phyloP scores from a whole-genome alignment of 2,888 invertebrate species.

The Chironomus riparius region DNA sequence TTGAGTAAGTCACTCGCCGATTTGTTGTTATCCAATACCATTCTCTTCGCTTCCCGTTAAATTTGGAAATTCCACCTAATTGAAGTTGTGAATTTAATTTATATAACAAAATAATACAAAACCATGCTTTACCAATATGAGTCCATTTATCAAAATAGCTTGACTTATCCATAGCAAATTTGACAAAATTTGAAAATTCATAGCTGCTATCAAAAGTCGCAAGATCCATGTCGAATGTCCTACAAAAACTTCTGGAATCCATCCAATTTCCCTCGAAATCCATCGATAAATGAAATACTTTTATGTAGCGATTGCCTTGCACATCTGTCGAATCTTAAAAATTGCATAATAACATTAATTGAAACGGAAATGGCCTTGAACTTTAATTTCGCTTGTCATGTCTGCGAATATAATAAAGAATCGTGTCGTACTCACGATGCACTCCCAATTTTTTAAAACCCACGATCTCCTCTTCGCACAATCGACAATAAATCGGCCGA shows the following conservation, averaged over 20 bases:
- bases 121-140: neutral
- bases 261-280: slow-evolving; percentile 20
- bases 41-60: neutral
- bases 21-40: slow-evolving; percentile 21
- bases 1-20: neutral
- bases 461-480: slow-evolving; percentile 19
- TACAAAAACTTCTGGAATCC: slow-evolving; percentile 13
- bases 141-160: slow-evolving; percentile 17
- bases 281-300: slow-evolving; percentile 19
- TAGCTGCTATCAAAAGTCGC: slow-evolving; percentile 8
- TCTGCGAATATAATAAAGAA: neutral
- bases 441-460: slow-evolving; percentile 13
- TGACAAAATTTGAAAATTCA: slow-evolving; percentile 13
- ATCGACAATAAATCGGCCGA: neutral
- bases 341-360: slow-evolving; percentile 10
- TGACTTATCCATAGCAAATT: neutral
- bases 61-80: slow-evolving; percentile 11
- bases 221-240: slow-evolving; percentile 16
- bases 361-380: slow-evolving; percentile 16
- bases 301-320: neutral
- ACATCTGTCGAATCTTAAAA: slow-evolving; percentile 7
- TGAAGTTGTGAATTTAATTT: neutral
- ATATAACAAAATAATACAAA: neutral
- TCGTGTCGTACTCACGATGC: slow-evolving; percentile 12
- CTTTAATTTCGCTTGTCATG: neutral